These are phyloP conservation scores for Phyllostomus discolor DNA, from an alignment of 2,113 vertebrate species.

Conservation along the genomic window DNA sequence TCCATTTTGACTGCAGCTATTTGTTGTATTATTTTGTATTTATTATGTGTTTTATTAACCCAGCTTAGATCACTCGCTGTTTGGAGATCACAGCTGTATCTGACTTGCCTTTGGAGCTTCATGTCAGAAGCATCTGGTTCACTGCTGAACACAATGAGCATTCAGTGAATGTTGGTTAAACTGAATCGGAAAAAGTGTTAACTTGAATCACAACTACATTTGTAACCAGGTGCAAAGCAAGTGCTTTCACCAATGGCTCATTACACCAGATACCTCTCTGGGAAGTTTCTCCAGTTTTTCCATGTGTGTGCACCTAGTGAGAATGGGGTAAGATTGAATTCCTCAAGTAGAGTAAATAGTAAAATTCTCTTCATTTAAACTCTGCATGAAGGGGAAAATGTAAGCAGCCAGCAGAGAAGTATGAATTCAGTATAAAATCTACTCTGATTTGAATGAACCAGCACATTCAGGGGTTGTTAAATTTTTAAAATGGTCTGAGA, in stretches of 20 bases:
- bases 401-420: background rate
- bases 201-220: background rate
- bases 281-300: background rate
- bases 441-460: background rate
- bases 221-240: background rate
- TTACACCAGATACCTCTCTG: background rate
- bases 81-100: background rate
- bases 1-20: background rate
- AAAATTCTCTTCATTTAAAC: background rate
- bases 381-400: background rate
- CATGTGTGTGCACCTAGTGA: background rate
- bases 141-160: background rate
- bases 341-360: background rate
- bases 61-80: background rate
- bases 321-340: background rate
- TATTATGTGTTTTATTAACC: background rate
- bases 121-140: background rate
- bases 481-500: background rate
- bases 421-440: background rate
- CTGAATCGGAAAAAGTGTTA: background rate
- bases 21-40: background rate
- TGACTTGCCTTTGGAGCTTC: background rate
- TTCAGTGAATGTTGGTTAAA: background rate
- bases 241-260: background rate
- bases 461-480: background rate